Conservation (phyloP, 2,113 vertebrate species). For the Gnathonemus longibarbis region DNA sequence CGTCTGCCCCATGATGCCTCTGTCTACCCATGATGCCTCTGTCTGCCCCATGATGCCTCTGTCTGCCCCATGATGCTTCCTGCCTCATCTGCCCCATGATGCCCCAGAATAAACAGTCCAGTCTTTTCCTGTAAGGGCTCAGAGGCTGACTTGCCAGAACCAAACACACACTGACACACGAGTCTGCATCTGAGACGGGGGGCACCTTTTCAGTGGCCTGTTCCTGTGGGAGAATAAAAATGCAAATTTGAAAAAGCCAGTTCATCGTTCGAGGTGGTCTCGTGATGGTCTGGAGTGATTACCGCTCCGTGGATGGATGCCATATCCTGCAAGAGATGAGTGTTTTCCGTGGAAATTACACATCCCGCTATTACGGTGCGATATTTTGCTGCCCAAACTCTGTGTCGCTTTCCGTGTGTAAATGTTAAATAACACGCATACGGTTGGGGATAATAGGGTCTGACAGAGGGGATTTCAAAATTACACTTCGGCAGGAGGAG, state of each 20-base stretch:
- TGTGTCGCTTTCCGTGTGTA: background rate
- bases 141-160: background rate
- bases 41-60: too few species aligned
- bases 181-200: background rate
- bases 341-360: constrained; percentile 10
- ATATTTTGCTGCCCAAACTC: background rate
- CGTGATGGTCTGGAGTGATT: constrained; percentile 9
- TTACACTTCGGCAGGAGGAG: background rate
- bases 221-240: constrained; percentile 27
- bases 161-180: background rate
- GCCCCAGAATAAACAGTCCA: background rate
- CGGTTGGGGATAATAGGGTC: constrained; percentile 10
- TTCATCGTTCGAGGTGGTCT: background rate
- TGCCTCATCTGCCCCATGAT: background rate
- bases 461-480: constrained; percentile 14
- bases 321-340: constrained; percentile 7
- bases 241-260: constrained; percentile 22
- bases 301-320: constrained; percentile 20
- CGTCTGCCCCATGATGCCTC: background rate
- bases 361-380: background rate
- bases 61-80: too few species aligned
- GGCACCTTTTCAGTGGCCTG: background rate
- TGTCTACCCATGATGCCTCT: too few species aligned
- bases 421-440: background rate
- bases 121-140: background rate